Conservation (phyloP, 2,888 invertebrate genomes). For the Heterodera filipjevi region DNA sequence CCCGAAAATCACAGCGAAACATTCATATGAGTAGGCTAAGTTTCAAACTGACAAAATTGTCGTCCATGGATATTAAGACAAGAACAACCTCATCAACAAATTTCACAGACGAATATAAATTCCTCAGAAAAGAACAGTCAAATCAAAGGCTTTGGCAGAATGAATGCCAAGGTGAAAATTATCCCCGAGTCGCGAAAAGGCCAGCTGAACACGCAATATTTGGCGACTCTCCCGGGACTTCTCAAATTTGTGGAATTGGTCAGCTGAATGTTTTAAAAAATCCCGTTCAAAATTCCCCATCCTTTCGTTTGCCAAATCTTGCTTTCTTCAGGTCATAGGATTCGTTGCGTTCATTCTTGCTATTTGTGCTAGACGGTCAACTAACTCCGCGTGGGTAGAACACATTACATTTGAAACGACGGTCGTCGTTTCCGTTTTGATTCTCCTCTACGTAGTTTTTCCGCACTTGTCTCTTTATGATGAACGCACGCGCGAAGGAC, state of each 20-base stretch:
- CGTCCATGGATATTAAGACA: neutral
- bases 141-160: conserved; percentile 37
- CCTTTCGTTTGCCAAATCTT: too few species aligned
- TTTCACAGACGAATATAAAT: neutral
- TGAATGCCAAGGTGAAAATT: conserved; percentile 42
- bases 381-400: conserved; percentile 63
- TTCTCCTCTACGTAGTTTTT: conserved; percentile 63
- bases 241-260: conserved; percentile 62
- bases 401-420: conserved; percentile 63
- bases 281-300: neutral
- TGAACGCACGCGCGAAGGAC: conserved; percentile 59
- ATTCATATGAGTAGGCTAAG: neutral
- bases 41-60: neutral
- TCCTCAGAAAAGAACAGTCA: neutral
- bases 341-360: conserved; percentile 63
- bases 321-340: conserved; percentile 72
- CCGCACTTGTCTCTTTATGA: conserved; percentile 62
- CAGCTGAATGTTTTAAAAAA: conserved; percentile 64
- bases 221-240: conserved; percentile 60
- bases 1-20: neutral
- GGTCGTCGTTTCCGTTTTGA: conserved; percentile 52
- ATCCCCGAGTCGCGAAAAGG: conserved; percentile 62
- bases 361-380: conserved; percentile 61
- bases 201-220: conserved; percentile 61
- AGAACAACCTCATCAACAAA: neutral